Evolutionary conservation across 2,113 vertebrate species (phyloP), one percentile per base, ranked within the genome.

Genomic region (Sinocyclocheilus rhinocerous): DNA sequence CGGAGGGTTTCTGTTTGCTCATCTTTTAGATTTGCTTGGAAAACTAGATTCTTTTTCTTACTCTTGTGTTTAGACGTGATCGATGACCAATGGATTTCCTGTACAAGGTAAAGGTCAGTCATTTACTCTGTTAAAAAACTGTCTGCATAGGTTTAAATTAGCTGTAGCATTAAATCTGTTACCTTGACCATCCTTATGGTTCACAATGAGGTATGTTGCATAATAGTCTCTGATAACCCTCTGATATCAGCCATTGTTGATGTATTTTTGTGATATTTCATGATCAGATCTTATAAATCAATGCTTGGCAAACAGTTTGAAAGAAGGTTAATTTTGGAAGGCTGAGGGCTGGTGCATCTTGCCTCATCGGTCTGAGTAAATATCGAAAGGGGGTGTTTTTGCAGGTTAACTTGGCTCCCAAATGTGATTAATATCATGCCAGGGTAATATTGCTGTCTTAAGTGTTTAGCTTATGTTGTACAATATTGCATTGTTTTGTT

Each of bases 91-190:
- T 72, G 81, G 81, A 83, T 3, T 72, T 72, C 26, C 81, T 72
- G n/a, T 83, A n/a, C 65, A 16, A 20, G 45, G n/a, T 72, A 7
- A 33, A 55, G 65, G 81, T 83, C 18, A 83, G 81, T 83, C 39
- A 45, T 57, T 59, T 81, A n/a, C 6, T 15, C 45, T 24, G 42
- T 42, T 9, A 39, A 39, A 39, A 39, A 39, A 6, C 6, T 80
- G 57, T 20, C 13, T 63, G 15, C 4, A 18, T 55, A 55, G 52
- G 52, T 55, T 55, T 55, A 24, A 39, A 45, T 12, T 12, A 4
- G 45, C 26, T 29, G 24, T 55, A 55, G 76, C 33, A 76, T 26
- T 50, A 20, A 11, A 48, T 81, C 55, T 39, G 5, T 52, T 76
- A 52, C 24, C 24, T 77, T 8, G 12, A 18, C n/a, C 22, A n/a